These are phyloP conservation scores for Carlito syrichta DNA, from an alignment of 2,113 vertebrate genomes.

Conservation along the genomic window DNA sequence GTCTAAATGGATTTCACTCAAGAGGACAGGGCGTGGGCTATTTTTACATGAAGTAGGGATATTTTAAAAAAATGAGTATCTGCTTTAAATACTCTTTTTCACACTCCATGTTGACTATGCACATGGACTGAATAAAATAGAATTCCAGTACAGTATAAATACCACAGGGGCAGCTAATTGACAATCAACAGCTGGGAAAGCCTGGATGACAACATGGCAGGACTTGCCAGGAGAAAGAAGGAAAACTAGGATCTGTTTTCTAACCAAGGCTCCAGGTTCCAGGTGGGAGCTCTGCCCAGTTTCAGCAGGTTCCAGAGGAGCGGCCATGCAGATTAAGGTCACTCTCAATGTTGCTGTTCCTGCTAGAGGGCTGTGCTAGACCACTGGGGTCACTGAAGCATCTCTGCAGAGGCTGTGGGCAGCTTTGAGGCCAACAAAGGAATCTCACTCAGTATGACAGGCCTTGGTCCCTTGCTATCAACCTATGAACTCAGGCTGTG, in stretches of 20 bases:
- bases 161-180: neutral
- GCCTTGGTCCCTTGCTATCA: neutral
- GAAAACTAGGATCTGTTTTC: neutral
- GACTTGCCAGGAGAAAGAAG: neutral
- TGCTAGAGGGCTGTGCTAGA: neutral
- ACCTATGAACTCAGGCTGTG: neutral
- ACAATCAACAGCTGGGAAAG: neutral
- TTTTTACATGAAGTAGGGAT: conserved; percentile 55
- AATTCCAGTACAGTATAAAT: conserved; percentile 3
- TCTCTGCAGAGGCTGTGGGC: neutral
- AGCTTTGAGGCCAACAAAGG: neutral
- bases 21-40: conserved; percentile 38
- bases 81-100: conserved; percentile 59
- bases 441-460: neutral
- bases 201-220: neutral
- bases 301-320: neutral
- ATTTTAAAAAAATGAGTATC: neutral
- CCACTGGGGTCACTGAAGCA: neutral
- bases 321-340: neutral
- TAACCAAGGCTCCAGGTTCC: neutral
- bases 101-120: conserved; percentile 60
- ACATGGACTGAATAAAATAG: conserved; percentile 41
- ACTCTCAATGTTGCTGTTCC: neutral
- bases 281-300: neutral
- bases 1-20: neutral